These are phyloP conservation scores for Agrochola lota DNA, from an alignment of 2,888 invertebrate species.

Conservation along the genomic window DNA sequence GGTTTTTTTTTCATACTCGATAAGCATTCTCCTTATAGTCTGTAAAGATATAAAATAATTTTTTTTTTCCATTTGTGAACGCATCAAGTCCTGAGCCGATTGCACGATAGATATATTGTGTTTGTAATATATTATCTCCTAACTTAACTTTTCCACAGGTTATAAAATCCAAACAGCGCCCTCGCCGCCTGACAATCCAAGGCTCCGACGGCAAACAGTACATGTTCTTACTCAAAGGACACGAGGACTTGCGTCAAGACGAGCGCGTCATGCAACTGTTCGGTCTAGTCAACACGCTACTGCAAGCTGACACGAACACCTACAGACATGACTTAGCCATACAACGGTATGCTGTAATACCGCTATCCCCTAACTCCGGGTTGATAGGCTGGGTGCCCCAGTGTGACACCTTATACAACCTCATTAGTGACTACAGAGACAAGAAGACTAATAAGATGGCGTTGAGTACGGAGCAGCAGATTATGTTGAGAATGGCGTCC, in stretches of 20 bases:
- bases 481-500: conserved; percentile 99
- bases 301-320: conserved; percentile 98
- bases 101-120: not conserved
- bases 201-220: conserved; percentile 99
- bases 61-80: not conserved
- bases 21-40: no score
- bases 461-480: conserved; percentile 98
- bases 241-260: conserved; percentile 99
- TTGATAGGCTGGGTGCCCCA: conserved; percentile 99
- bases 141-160: conserved; percentile 89
- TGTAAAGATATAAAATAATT: not conserved
- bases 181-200: conserved; percentile 97
- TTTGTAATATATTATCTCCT: not conserved
- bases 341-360: conserved; percentile 99
- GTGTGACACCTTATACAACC: conserved; percentile 99
- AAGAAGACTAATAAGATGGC: conserved; percentile 96
- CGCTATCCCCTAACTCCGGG: conserved; percentile 99
- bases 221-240: conserved; percentile 99
- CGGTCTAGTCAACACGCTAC: conserved; percentile 98
- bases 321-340: conserved; percentile 95
- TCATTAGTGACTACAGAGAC: conserved; percentile 99
- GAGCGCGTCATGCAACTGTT: conserved; percentile 99
- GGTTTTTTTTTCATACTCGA: no score
- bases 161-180: conserved; percentile 99
- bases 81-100: not conserved